Evolutionary conservation across 2,113 vertebrate genomes (phyloP).

Genomic region (Megaptera novaeangliae): DNA sequence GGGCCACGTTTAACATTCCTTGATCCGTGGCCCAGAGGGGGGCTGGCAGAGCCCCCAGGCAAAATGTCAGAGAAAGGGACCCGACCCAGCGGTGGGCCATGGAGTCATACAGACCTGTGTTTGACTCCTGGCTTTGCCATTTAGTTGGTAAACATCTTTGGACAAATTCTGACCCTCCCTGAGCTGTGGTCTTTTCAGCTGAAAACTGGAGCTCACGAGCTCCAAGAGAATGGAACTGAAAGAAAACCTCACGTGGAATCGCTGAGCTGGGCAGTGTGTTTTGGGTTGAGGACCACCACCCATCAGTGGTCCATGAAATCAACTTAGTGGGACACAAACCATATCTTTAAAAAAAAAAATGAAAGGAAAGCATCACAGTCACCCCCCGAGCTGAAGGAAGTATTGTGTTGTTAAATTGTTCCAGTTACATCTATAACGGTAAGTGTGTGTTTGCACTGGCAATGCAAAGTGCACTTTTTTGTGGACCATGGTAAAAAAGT

Average conservation of each 20-base stretch:
- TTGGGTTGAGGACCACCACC: background rate
- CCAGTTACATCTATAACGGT: background rate
- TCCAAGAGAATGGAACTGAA: background rate
- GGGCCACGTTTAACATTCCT: background rate
- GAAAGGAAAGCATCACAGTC: background rate
- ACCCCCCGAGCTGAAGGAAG: background rate
- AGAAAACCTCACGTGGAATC: background rate
- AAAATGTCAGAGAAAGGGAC: background rate
- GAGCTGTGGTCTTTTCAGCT: background rate
- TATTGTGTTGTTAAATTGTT: background rate
- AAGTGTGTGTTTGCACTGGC: background rate
- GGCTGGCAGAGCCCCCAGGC: background rate
- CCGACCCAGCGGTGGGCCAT: background rate
- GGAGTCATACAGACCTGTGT: background rate
- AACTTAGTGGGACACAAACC: background rate
- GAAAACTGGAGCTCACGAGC: background rate
- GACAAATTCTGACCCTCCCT: background rate
- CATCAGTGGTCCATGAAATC: background rate
- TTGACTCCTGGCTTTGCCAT: background rate
- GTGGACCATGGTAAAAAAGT: background rate
- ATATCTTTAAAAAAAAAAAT: background rate
- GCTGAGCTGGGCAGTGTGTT: background rate
- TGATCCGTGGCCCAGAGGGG: background rate
- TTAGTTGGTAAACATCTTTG: background rate
- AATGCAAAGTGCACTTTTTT: background rate